These are phyloP conservation scores for Amblyteles armatorius DNA, from an alignment of 2,888 invertebrate genomes.

Conservation along the genomic window DNA sequence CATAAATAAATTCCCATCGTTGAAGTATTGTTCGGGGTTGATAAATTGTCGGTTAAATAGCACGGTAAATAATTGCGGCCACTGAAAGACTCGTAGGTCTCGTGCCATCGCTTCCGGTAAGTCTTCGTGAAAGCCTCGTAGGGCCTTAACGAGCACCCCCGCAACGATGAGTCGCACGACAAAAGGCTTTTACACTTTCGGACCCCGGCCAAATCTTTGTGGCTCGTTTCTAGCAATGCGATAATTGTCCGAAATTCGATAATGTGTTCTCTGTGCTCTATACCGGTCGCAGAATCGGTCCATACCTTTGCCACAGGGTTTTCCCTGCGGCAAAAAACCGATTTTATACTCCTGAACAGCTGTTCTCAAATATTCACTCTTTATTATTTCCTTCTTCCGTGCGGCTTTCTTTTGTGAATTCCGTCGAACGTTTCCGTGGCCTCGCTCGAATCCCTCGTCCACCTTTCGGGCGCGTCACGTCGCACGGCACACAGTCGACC, in stretches of 20 bases:
- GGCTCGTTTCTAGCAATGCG: neutral
- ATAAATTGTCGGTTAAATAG: too few species aligned
- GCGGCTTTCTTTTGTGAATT: neutral
- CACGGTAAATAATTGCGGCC: too few species aligned
- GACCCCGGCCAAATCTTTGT: neutral
- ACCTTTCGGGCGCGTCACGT: conserved; percentile 37
- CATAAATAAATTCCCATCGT: too few species aligned
- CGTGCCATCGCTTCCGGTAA: neutral
- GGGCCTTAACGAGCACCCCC: conserved; percentile 51
- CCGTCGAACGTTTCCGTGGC: conserved; percentile 11
- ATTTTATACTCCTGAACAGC: conserved; percentile 28
- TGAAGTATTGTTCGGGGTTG: too few species aligned
- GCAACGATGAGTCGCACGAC: conserved; percentile 53
- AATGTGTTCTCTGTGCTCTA: conserved; percentile 4
- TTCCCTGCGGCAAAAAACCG: neutral
- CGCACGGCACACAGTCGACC: too few species aligned
- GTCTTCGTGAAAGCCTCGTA: conserved; percentile 14
- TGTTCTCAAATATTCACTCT: conserved; percentile 46
- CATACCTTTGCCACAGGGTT: too few species aligned
- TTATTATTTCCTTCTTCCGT: conserved; percentile 12
- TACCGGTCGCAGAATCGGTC: neutral
- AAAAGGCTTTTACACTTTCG: neutral
- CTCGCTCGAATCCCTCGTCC: conserved; percentile 8
- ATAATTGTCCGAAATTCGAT: neutral
- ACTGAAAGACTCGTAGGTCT: too few species aligned